phyloP scores from a whole-genome alignment of 2,888 invertebrate species.

The Cephus rjabovi region DNA sequence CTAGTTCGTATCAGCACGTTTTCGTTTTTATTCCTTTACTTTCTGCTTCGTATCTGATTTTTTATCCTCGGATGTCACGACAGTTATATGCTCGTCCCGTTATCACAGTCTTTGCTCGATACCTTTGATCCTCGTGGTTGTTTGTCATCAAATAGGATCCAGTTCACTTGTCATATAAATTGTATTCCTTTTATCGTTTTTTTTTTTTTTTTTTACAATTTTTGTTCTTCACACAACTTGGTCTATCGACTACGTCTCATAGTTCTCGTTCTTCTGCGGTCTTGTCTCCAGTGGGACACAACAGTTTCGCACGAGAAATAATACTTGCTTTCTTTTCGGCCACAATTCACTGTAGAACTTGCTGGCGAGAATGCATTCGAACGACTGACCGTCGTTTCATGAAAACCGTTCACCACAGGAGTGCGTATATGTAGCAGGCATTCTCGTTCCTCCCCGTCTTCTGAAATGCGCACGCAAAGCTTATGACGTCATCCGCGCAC shows the following conservation, averaged over 20 bases:
- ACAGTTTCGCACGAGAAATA: neutral
- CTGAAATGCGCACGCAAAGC: neutral
- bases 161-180: neutral
- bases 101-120: neutral
- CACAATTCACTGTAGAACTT: neutral
- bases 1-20: neutral
- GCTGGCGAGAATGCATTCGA: neutral
- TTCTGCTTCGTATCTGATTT: neutral
- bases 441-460: neutral
- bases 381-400: neutral
- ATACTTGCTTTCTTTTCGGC: neutral
- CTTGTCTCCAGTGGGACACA: neutral
- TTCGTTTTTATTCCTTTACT: neutral
- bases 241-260: neutral
- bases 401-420: neutral
- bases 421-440: neutral
- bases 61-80: neutral
- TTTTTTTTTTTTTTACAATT: neutral
- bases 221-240: neutral
- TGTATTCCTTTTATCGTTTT: neutral
- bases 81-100: neutral
- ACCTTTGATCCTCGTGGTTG: neutral
- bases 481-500: neutral
- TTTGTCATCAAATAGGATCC: neutral
- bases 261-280: neutral